phyloP scores from a whole-genome alignment of 2,113 vertebrate species.

The Cyphomyrus plagiostoma region DNA sequence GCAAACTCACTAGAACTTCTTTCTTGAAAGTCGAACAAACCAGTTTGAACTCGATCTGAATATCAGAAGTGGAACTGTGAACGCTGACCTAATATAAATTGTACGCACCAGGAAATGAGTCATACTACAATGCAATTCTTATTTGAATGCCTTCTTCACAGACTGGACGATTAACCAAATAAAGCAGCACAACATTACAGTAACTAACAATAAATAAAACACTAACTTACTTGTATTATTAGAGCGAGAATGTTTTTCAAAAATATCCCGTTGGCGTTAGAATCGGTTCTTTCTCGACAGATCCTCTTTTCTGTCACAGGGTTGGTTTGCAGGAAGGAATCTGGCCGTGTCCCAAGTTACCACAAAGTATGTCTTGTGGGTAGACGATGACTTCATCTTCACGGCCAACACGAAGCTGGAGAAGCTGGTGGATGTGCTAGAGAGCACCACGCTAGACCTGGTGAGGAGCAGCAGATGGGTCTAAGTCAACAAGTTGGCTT shows the following conservation, averaged over 20 bases:
- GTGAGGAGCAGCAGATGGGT: constrained; percentile 49
- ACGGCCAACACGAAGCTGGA: constrained; percentile 73
- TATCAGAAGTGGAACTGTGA: no score
- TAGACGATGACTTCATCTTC: constrained; percentile 85
- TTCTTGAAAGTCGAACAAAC: no score
- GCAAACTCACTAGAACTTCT: no score
- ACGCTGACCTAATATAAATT: no score
- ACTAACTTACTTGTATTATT: no score
- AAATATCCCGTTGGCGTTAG: not conserved
- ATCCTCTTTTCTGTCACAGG: constrained; percentile 48
- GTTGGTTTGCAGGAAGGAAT: constrained; percentile 88
- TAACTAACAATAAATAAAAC: no score
- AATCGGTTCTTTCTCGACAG: not conserved
- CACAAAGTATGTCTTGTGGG: constrained; percentile 89
- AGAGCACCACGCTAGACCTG: constrained; percentile 77
- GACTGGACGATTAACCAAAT: no score
- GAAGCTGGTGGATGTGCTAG: constrained; percentile 79
- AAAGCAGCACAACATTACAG: no score
- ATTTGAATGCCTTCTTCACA: no score
- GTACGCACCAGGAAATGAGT: no score
- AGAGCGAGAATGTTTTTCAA: not conserved
- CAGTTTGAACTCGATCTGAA: no score
- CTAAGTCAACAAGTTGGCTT: not conserved
- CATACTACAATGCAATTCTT: no score
- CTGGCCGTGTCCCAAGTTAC: constrained; percentile 79